Conservation (phyloP, 2,797 vertebrate genomes). For the Cygnus olor region DNA sequence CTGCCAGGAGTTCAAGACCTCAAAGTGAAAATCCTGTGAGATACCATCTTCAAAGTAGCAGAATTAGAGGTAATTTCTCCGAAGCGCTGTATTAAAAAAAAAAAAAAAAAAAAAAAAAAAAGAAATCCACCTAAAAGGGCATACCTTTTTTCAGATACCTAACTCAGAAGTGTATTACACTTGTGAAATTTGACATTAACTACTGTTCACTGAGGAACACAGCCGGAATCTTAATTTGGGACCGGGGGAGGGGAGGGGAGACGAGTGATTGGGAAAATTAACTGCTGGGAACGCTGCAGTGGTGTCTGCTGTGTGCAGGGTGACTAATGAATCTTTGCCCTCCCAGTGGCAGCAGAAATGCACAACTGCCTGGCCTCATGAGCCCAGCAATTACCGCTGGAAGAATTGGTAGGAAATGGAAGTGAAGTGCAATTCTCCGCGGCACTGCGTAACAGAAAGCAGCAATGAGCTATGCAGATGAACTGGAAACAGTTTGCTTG, state of each 20-base stretch:
- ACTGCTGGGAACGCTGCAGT: neutral
- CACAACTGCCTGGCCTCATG: neutral
- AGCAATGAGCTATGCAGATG: neutral
- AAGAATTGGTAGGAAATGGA: neutral
- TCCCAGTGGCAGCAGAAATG: slow-evolving; percentile 17
- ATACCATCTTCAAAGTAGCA: slow-evolving; percentile 60
- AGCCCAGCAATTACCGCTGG: slow-evolving; percentile 3
- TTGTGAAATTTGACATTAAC: slow-evolving; percentile 50
- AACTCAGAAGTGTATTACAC: neutral
- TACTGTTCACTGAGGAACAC: slow-evolving; percentile 13
- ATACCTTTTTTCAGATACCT: neutral
- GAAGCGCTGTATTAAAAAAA: neutral
- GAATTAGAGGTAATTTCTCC: slow-evolving; percentile 61
- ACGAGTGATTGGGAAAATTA: slow-evolving; percentile 5
- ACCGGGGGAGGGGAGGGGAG: neutral
- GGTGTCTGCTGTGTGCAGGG: neutral
- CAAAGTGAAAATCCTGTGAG: slow-evolving; percentile 63
- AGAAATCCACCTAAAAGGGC: neutral
- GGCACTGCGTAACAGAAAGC: neutral
- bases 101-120: no score
- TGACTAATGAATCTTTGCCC: slow-evolving; percentile 43
- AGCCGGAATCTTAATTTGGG: slow-evolving; percentile 55
- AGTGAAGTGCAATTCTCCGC: neutral
- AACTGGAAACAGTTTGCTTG: neutral
- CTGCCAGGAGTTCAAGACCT: slow-evolving; percentile 67